phyloP scores from a whole-genome alignment of 1,140 invertebrate genomes.

The Cydia strobilella region DNA sequence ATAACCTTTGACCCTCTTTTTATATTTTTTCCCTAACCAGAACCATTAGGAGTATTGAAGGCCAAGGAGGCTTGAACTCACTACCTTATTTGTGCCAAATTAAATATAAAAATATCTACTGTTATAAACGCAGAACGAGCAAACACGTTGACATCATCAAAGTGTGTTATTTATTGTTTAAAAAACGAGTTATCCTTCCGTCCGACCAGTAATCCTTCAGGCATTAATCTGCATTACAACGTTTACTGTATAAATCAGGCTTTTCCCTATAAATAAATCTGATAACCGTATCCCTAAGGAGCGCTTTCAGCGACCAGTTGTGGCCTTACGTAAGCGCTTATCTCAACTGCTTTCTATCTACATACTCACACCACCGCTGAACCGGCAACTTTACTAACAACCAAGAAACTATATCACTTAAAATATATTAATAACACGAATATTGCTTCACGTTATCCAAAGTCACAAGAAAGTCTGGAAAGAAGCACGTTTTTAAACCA shows the following conservation, averaged over 20 bases:
- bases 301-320: conserved; percentile 39
- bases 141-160: background rate
- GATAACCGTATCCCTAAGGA: conserved; percentile 12
- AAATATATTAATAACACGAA: conserved; percentile 54
- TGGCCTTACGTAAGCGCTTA: conserved; percentile 60
- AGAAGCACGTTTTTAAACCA: conserved; percentile 52
- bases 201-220: background rate
- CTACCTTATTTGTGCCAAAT: too few relatives aligned
- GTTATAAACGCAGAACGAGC: background rate
- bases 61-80: too few relatives aligned
- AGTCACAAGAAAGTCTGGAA: conserved; percentile 46
- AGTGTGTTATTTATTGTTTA: background rate
- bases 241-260: background rate
- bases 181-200: background rate
- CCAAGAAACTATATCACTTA: conserved; percentile 48
- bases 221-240: background rate
- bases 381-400: conserved; percentile 39
- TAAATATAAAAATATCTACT: too few relatives aligned
- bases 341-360: conserved; percentile 48
- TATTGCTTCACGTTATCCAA: conserved; percentile 54
- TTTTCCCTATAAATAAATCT: background rate
- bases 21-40: too few relatives aligned
- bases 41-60: too few relatives aligned
- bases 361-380: conserved; percentile 58
- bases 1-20: too few relatives aligned